Evolutionary conservation across 2,888 invertebrate genomes (phyloP).

Genomic region (Lysandra coridon): DNA sequence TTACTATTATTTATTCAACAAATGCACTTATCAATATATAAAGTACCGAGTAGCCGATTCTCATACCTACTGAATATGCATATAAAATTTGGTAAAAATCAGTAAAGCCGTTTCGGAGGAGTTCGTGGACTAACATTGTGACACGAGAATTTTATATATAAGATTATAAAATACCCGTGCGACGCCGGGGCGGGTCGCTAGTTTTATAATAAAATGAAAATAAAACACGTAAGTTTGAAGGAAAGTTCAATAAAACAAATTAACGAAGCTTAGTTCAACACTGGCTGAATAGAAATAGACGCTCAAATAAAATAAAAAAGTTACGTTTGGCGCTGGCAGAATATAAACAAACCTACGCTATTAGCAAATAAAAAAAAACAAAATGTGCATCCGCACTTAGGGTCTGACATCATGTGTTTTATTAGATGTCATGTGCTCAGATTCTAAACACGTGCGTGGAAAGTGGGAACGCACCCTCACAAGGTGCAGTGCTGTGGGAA

Average conservation of each 20-base stretch:
- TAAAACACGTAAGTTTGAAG: neutral
- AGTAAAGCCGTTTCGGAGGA: too few relatives aligned
- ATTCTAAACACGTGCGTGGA: constrained; percentile 63
- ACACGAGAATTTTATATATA: too few relatives aligned
- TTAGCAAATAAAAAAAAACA: neutral
- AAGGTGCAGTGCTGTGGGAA: constrained; percentile 50
- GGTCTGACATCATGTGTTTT: constrained; percentile 38
- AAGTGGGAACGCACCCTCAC: constrained; percentile 53
- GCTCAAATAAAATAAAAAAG: neutral
- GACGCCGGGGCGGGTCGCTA: too few relatives aligned
- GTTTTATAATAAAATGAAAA: neutral
- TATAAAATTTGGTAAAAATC: too few relatives aligned
- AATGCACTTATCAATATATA: too few relatives aligned
- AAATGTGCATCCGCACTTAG: constrained; percentile 38
- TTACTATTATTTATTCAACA: too few relatives aligned
- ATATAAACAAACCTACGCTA: neutral
- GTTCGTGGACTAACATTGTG: too few relatives aligned
- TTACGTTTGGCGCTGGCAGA: neutral
- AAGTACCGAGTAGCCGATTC: too few relatives aligned
- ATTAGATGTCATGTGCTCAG: constrained; percentile 48
- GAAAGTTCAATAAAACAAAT: neutral
- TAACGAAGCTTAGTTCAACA: neutral
- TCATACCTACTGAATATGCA: too few relatives aligned
- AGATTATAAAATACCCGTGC: too few relatives aligned
- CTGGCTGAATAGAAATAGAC: neutral